Conservation (phyloP, 2,797 vertebrate species). For the Centropyge bicolor region DNA sequence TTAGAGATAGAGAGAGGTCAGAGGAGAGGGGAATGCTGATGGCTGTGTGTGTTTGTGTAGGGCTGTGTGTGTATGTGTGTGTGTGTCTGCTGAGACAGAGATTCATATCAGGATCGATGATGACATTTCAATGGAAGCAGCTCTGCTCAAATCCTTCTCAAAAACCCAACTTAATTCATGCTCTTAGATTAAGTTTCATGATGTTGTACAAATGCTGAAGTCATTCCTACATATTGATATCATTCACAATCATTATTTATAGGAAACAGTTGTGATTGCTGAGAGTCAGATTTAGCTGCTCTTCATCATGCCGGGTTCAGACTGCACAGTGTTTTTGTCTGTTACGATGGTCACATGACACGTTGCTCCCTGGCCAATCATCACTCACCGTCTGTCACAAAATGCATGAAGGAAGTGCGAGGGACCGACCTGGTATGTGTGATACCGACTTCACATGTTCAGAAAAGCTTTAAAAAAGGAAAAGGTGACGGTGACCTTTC, state of each 20-base stretch:
- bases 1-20: conserved; percentile 28
- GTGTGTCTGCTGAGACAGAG: conserved; percentile 10
- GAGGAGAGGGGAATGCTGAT: conserved; percentile 35
- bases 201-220: neutral
- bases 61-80: conserved; percentile 11
- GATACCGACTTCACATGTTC: no score
- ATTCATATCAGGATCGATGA: conserved; percentile 1
- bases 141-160: neutral
- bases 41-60: conserved; percentile 11
- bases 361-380: no score
- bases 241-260: neutral
- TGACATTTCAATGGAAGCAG: conserved; percentile 4
- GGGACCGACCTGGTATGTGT: no score
- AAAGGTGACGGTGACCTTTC: no score
- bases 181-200: neutral
- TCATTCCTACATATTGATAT: neutral
- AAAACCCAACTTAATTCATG: neutral
- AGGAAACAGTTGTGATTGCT: no score
- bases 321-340: no score
- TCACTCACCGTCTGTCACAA: no score
- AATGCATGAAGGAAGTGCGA: no score
- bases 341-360: no score
- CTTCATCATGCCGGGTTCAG: neutral
- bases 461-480: no score
- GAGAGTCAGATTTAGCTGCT: neutral